phyloP scores from a whole-genome alignment of 2,888 invertebrate genomes.

The Spodoptera picta region DNA sequence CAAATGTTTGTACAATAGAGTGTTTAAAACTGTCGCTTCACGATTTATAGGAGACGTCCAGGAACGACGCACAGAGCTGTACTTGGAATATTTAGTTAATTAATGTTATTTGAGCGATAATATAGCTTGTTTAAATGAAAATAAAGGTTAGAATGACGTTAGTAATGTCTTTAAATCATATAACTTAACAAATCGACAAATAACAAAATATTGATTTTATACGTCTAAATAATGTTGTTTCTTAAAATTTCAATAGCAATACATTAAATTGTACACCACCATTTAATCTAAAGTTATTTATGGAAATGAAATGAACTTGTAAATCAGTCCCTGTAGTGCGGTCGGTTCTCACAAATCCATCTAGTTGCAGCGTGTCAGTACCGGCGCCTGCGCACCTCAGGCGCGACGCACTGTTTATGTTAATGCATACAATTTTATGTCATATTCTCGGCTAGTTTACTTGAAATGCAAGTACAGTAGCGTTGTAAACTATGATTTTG shows the following conservation, averaged over 20 bases:
- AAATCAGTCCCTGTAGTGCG: slow-evolving; percentile 41
- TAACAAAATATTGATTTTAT: neutral
- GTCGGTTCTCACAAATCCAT: slow-evolving; percentile 56
- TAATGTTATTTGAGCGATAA: neutral
- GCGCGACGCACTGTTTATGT: slow-evolving; percentile 49
- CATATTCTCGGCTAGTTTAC: slow-evolving; percentile 40
- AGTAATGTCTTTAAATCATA: too few species aligned
- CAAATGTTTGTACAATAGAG: slow-evolving; percentile 71
- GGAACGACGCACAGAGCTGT: slow-evolving; percentile 43
- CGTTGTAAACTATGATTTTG: too few species aligned
- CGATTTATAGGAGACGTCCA: slow-evolving; percentile 63
- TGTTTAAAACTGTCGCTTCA: slow-evolving; percentile 67
- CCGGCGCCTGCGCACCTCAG: slow-evolving; percentile 53
- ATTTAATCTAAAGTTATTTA: neutral
- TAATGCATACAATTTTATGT: slow-evolving; percentile 48
- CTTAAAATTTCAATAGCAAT: too few species aligned
- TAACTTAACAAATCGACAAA: too few species aligned
- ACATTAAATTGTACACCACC: too few species aligned
- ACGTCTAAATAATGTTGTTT: neutral
- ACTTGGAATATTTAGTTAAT: slow-evolving; percentile 11
- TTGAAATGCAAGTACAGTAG: slow-evolving; percentile 22
- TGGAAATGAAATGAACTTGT: slow-evolving; percentile 3
- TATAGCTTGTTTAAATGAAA: too few species aligned
- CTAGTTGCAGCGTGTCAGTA: slow-evolving; percentile 37
- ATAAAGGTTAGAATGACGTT: too few species aligned